A percentile compares a stretch with the other conserved stretches of the same genome.
These are phyloP conservation scores for Saccostrea echinata DNA, from an alignment of 1,140 invertebrate genomes.

Conservation along the genomic window DNA sequence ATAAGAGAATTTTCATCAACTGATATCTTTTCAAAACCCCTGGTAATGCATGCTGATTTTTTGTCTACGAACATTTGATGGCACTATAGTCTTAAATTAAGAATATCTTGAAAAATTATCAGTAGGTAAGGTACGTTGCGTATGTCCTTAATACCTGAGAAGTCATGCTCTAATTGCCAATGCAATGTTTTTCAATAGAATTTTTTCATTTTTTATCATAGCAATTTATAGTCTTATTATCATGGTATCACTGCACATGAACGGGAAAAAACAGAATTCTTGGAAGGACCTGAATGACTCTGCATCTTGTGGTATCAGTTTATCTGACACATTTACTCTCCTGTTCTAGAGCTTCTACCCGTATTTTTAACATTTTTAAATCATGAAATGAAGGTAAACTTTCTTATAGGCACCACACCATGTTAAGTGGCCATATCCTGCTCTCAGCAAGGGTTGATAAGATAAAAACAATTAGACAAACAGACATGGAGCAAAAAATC, in stretches of 20 bases:
- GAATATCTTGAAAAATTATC: no score
- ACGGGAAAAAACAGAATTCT: neutral
- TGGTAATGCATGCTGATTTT: no score
- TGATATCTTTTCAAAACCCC: no score
- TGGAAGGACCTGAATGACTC: neutral
- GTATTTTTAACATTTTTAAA: no score
- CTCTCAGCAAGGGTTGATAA: neutral
- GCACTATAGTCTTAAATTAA: no score
- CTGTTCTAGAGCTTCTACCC: no score
- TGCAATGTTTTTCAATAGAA: neutral
- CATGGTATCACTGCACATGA: neutral
- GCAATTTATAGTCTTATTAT: neutral
- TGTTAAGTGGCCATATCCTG: constrained; percentile 1
- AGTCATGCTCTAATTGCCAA: neutral
- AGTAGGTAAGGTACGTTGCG: no score
- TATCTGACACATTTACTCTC: neutral
- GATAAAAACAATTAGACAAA: constrained; percentile 5
- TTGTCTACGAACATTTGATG: no score
- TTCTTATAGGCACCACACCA: neutral
- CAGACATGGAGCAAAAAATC: neutral
- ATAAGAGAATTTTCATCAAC: no score
- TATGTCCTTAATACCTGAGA: neutral
- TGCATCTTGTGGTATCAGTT: neutral
- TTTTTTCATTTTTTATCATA: neutral
- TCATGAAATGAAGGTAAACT: neutral